Evolutionary conservation across 2,888 invertebrate species (phyloP).

Genomic region (Teleiodes luculella): DNA sequence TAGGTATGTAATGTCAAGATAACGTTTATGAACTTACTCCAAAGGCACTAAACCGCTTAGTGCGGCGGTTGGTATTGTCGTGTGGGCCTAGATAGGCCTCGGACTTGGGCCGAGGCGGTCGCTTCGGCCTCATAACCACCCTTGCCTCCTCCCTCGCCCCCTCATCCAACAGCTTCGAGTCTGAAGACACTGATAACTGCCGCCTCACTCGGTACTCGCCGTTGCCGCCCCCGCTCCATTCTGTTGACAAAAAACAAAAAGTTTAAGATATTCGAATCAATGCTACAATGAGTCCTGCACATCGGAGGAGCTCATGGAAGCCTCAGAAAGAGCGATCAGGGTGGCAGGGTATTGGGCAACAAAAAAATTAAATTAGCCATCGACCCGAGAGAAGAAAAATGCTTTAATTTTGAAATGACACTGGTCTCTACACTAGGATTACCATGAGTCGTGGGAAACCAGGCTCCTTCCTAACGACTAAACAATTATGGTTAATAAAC

Average conservation of each 20-base stretch:
- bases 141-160: constrained; percentile 92
- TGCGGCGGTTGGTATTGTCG: constrained; percentile 87
- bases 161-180: constrained; percentile 94
- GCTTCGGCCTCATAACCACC: constrained; percentile 92
- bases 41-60: constrained; percentile 97
- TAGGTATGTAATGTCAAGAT: neutral
- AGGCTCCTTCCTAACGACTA: too few relatives aligned
- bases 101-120: constrained; percentile 96
- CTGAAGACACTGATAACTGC: constrained; percentile 94
- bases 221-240: constrained; percentile 84
- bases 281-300: too few relatives aligned
- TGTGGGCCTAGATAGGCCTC: constrained; percentile 92
- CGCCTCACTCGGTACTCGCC: constrained; percentile 92
- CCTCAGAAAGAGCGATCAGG: too few relatives aligned
- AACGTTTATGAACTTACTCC: constrained; percentile 83
- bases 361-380: too few relatives aligned
- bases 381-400: too few relatives aligned
- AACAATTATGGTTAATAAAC: too few relatives aligned
- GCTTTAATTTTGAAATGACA: too few relatives aligned
- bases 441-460: too few relatives aligned
- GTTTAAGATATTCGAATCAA: neutral
- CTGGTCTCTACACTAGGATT: too few relatives aligned
- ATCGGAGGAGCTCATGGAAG: too few relatives aligned
- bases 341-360: too few relatives aligned
- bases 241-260: constrained; percentile 56